Base-by-base conservation (phyloP, 2,797 vertebrate species). In the Hypotaenidia philippensis region DNA sequence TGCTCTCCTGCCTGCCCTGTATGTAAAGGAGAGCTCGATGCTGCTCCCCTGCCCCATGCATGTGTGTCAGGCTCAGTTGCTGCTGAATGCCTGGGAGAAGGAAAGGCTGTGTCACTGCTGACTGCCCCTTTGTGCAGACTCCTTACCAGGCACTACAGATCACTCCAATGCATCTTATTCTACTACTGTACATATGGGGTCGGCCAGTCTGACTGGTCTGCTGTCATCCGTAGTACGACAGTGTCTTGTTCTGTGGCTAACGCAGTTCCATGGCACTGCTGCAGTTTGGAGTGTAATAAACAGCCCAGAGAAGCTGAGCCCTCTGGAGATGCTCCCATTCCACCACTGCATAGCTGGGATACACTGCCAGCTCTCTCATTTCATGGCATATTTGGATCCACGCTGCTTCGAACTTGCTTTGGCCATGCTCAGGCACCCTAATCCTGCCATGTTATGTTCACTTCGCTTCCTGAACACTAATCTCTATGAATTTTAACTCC, bases 331-430 rank as follows among this genome's bases (percentile, higher is more conserved):
- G 11, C 23, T 87, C 41, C 66, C 20, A 5, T 89, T 78, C 41
- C 7, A 2, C 52, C 79, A 21, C 60, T 85, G 32, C 23, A 5
- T 26, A 32, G 61, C 8, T 45, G 36, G 59, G 72, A 63, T 49
- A 55, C 0, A 3, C 26, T 68, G 25, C 59, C 49, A 82, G 18
- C 19, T 7, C 44, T 52, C 36, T 77, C 65, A 59, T 60, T 94
- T 90, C 91, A 70, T 79, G 40, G 52, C 10, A 3, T 77, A 34
- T 76, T 83, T 96, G 78, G 78, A 84, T 82, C 40, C 8, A 38
- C 5, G 83, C 13, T 19, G 18, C 18, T 71, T 72, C 52, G 57
- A 25, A 65, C 2, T 70, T 68, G 4, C 29, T 88, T 87, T 14
- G 29, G 14, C 4, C 0, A 11, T 47, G 45, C 34, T 92, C 55